A percentile compares a stretch with the other conserved stretches of the same genome.
Evolutionary conservation across 2,888 invertebrate species (phyloP).

Genomic region (Drosophila barbarae): DNA sequence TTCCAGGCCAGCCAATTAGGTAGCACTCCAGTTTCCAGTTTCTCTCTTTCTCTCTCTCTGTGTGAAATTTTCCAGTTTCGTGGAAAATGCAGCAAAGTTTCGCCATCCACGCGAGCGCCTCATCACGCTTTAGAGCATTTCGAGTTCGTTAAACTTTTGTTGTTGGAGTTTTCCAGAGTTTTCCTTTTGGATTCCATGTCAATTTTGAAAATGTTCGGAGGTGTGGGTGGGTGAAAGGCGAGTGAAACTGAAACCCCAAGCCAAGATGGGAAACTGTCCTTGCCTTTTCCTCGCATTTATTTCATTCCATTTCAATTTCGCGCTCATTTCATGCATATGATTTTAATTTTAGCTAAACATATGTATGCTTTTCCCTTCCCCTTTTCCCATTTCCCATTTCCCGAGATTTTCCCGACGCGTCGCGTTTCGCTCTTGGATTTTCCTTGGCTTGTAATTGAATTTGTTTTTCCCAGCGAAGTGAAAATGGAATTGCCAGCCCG

Average conservation of each 20-base stretch:
- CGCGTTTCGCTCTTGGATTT: slow-evolving; percentile 45
- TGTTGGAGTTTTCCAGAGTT: slow-evolving; percentile 18
- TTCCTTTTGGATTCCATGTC: neutral
- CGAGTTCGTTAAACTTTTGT: slow-evolving; percentile 25
- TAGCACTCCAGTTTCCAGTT: neutral
- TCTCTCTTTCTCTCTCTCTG: neutral
- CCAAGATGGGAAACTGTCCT: slow-evolving; percentile 13
- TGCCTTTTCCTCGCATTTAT: slow-evolving; percentile 47
- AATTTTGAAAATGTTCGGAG: neutral
- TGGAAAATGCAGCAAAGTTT: slow-evolving; percentile 13
- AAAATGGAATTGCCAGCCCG: slow-evolving; percentile 44
- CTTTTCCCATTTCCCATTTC: no score
- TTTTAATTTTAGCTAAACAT: slow-evolving; percentile 65
- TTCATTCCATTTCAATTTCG: slow-evolving; percentile 73
- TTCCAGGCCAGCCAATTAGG: neutral
- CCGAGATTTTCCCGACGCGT: slow-evolving; percentile 2
- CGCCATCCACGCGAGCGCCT: neutral
- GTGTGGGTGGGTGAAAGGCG: neutral
- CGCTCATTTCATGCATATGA: slow-evolving; percentile 73
- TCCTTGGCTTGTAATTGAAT: slow-evolving; percentile 64
- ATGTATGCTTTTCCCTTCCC: slow-evolving; percentile 12
- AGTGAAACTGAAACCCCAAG: slow-evolving; percentile 7
- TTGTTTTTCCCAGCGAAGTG: slow-evolving; percentile 47
- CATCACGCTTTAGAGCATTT: slow-evolving; percentile 23
- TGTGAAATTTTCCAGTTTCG: slow-evolving; percentile 13